Percentiles rank a stretch among this genome's conserved stretches.
phyloP scores from a whole-genome alignment of 2,797 vertebrate species.

The Epinephelus awoara region DNA sequence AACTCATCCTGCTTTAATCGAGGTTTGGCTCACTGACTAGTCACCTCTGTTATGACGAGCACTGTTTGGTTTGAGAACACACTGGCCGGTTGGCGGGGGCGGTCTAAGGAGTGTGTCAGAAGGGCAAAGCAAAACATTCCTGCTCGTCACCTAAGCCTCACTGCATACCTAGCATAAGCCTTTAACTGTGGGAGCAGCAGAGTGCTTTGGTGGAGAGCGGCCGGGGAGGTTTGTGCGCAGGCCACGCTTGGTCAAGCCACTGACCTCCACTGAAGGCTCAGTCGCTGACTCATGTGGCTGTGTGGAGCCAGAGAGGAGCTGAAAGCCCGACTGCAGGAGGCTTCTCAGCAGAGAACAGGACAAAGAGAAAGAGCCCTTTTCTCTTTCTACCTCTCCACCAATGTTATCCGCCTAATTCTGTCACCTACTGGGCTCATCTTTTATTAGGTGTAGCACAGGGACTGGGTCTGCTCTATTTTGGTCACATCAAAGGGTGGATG shows the following conservation, averaged over 20 bases:
- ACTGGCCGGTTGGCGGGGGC: not conserved
- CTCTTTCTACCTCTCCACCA: slow-evolving; percentile 17
- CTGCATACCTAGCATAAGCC: slow-evolving; percentile 64
- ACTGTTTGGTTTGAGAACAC: slow-evolving; percentile 63
- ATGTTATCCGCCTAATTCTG: slow-evolving; percentile 56
- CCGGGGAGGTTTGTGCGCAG: slow-evolving; percentile 56
- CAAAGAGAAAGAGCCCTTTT: slow-evolving; percentile 35
- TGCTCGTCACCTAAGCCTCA: slow-evolving; percentile 67
- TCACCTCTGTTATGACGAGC: slow-evolving; percentile 65
- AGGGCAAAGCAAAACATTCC: slow-evolving; percentile 75
- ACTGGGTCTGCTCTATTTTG: slow-evolving; percentile 51
- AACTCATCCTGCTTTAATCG: slow-evolving; percentile 41
- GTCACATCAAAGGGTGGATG: slow-evolving; percentile 43
- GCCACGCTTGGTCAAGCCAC: slow-evolving; percentile 41
- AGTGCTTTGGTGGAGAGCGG: slow-evolving; percentile 39
- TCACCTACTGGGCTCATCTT: slow-evolving; percentile 61
- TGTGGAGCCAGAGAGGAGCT: slow-evolving; percentile 64
- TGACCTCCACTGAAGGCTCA: slow-evolving; percentile 69
- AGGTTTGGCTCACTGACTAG: slow-evolving; percentile 64
- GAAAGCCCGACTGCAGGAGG: slow-evolving; percentile 47
- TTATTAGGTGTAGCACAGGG: slow-evolving; percentile 47
- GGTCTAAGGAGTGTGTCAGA: slow-evolving; percentile 67
- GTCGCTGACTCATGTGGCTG: slow-evolving; percentile 73
- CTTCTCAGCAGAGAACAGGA: slow-evolving; percentile 24
- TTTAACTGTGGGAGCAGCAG: slow-evolving; percentile 55